Conservation (phyloP, 2,888 invertebrate species). For the Caenorhabditis sulstoni region DNA sequence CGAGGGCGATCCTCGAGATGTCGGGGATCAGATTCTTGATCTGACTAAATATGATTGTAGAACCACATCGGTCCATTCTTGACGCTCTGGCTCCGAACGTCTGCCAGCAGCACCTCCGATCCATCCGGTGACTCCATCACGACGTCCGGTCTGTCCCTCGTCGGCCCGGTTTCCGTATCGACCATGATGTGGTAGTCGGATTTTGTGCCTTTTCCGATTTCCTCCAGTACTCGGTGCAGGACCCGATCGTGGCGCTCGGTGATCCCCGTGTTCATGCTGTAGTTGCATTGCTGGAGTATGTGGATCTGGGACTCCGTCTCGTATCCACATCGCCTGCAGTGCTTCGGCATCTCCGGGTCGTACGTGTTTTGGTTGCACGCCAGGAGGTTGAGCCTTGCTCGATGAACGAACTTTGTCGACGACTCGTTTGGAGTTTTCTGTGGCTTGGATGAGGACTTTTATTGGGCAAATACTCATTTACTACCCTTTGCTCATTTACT, state of each 20-base stretch:
- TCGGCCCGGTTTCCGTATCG: not conserved
- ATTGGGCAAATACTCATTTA: too few species aligned
- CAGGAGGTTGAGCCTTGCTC: constrained; percentile 9
- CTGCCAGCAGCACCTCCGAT: not conserved
- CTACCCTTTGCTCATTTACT: too few species aligned
- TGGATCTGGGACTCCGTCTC: not conserved
- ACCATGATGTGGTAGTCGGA: not conserved
- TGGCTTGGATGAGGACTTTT: too few species aligned
- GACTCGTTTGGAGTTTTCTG: too few species aligned
- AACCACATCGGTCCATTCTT: not conserved
- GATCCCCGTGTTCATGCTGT: too few species aligned
- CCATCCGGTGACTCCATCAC: constrained; percentile 9
- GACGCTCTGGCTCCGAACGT: constrained; percentile 8
- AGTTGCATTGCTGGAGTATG: constrained; percentile 4
- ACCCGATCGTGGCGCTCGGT: too few species aligned
- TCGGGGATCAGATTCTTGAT: too few species aligned
- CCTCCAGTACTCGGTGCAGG: not conserved
- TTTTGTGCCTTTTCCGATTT: not conserved
- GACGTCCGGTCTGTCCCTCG: not conserved
- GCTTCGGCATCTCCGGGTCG: too few species aligned
- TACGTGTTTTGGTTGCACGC: not conserved
- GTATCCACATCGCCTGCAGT: too few species aligned
- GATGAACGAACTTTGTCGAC: too few species aligned
- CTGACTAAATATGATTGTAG: not conserved
- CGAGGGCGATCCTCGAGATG: too few species aligned